Base-by-base conservation (phyloP, 2,113 vertebrate species). In the Tapirus terrestris region DNA sequence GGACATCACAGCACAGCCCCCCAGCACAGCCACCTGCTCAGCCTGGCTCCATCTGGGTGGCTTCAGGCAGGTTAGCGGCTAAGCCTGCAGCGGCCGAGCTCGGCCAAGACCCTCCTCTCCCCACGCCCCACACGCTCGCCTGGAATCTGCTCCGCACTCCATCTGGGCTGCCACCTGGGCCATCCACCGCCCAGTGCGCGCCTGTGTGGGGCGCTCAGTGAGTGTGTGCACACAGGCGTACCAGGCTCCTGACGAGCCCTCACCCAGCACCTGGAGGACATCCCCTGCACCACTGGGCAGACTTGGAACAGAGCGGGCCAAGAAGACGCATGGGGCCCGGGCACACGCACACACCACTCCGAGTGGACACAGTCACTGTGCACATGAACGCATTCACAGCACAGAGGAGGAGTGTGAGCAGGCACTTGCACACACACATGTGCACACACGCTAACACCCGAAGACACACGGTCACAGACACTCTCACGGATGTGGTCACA, bases 151-250 rank as follows among this genome's bases (percentile, higher is more conserved):
- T 65, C 91, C 31, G 0, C 29, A 0, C 92, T 96, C 98, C 97
- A 98, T 98, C 97, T 98, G 98, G 96, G 94, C 95, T 0, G 17
- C 98, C 97, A 98, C 98, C 97, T 98, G 98, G 94, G 96, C 95
- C 10, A 43, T 53, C 87, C 93, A n/a, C 88, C 3, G 7, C 88
- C 93, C 11, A 12, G 76, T 5, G 27, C 2, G 10, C 0, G 51
- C 70, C 85, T 67, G 39, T 27, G 39, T 43, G 56, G 45, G 87
- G 61, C 27, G 8, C 61, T 0, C 18, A 3, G 67, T 6, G 8
- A 45, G 23, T 18, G 65, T 25, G 43, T 31, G 43, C 70, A 21
- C 36, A 56, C 45, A 3, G 25, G 77, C 14, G 0, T 48, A 4
- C 36, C 23, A 68, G 92, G 73, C 87, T 93, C 43, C 53, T 21